A percentile compares a stretch with the other conserved stretches of the same genome.
phyloP scores from a whole-genome alignment of 2,797 vertebrate species.

The Scyliorhinus canicula region DNA sequence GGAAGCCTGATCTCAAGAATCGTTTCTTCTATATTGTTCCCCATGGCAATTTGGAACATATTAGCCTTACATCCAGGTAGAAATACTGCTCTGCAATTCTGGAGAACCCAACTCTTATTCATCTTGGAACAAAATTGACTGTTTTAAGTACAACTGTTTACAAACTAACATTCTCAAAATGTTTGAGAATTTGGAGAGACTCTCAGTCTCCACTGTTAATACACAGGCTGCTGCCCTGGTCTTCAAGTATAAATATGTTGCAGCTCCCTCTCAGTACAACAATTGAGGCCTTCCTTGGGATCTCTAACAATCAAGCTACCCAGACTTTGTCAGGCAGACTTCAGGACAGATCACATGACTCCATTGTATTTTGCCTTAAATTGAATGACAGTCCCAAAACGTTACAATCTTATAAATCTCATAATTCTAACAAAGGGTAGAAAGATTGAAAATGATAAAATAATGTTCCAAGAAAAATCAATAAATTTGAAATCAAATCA shows the following conservation, averaged over 20 bases:
- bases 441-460: neutral
- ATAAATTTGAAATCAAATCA: neutral
- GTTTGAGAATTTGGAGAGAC: neutral
- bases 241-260: neutral
- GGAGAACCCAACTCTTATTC: neutral
- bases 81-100: neutral
- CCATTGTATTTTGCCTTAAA: neutral
- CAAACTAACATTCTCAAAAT: neutral
- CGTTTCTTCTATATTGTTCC: neutral
- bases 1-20: neutral
- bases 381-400: neutral
- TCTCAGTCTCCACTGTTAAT: neutral
- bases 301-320: too few species aligned
- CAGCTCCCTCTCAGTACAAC: neutral
- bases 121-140: neutral
- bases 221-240: neutral
- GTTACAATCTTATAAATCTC: neutral
- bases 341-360: neutral
- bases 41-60: neutral
- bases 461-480: neutral
- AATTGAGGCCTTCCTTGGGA: neutral
- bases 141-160: neutral
- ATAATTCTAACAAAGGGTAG: neutral
- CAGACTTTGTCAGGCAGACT: neutral
- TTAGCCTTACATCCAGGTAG: too few species aligned